Conservation (phyloP, 1,140 invertebrate genomes). For the Lethrus apterus region DNA sequence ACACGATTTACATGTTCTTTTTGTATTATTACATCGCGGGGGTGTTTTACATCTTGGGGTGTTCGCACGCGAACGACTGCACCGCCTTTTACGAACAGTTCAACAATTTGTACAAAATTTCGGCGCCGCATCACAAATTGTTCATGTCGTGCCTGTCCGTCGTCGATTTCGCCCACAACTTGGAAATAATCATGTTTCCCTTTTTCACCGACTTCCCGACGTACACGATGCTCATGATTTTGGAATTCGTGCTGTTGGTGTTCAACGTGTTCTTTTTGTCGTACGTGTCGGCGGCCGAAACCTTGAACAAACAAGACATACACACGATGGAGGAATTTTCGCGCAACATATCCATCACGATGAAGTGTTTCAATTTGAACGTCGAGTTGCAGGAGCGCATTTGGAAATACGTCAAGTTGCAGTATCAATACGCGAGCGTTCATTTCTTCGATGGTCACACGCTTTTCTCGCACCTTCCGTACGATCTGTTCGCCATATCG, state of each 20-base stretch:
- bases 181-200: background rate
- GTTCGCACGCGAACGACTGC: background rate
- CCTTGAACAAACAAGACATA: background rate
- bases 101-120: background rate
- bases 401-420: background rate
- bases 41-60: background rate
- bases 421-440: background rate
- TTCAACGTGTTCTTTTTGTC: background rate
- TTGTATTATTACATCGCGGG: background rate
- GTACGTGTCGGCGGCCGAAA: background rate
- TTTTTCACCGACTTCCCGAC: background rate
- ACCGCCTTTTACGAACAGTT: too few species aligned
- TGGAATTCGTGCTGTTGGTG: background rate
- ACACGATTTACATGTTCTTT: background rate
- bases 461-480: background rate
- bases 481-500: slow-evolving; percentile 1
- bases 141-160: too few species aligned
- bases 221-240: background rate
- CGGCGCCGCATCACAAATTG: too few species aligned
- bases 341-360: background rate
- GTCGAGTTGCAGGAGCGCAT: background rate
- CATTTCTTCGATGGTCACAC: background rate
- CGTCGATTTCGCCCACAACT: background rate
- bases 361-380: background rate
- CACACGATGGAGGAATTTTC: background rate